phyloP scores from a whole-genome alignment of 2,888 invertebrate genomes.

The Diaperis boleti region DNA sequence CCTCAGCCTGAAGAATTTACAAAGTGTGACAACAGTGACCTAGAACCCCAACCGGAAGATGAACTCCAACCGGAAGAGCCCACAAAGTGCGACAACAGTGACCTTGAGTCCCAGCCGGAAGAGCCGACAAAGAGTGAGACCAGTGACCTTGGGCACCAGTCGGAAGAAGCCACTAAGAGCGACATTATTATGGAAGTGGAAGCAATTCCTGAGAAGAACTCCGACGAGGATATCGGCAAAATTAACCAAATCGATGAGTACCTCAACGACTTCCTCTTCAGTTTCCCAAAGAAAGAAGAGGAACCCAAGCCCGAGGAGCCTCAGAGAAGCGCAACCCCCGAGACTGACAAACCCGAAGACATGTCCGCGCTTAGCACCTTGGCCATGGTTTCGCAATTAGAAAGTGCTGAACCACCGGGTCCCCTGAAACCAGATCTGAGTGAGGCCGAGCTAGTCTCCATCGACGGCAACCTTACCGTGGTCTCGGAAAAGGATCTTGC shows the following conservation, averaged over 20 bases:
- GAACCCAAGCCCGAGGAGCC: background rate
- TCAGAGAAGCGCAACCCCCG: constrained; percentile 46
- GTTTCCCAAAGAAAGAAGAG: constrained; percentile 25
- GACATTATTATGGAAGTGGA: constrained; percentile 14
- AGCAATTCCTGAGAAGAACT: constrained; percentile 36
- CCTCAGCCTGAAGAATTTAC: too few species aligned
- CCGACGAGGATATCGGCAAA: constrained; percentile 33
- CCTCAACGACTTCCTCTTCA: constrained; percentile 36
- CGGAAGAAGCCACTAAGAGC: constrained; percentile 1
- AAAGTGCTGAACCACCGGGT: constrained; percentile 41
- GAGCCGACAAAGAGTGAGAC: too few species aligned
- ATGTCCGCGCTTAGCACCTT: constrained; percentile 47
- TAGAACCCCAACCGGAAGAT: too few species aligned
- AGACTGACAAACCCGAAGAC: constrained; percentile 50
- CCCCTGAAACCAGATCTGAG: constrained; percentile 34
- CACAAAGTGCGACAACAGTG: too few species aligned
- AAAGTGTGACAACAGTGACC: too few species aligned
- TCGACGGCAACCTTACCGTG: constrained; percentile 73
- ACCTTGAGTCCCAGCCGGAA: too few species aligned
- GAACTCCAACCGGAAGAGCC: too few species aligned
- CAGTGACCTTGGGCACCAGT: too few species aligned
- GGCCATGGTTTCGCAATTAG: constrained; percentile 40
- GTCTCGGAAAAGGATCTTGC: constrained; percentile 63
- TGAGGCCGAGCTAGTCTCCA: constrained; percentile 62
- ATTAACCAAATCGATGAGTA: constrained; percentile 38